Base-by-base conservation (phyloP, 1,140 invertebrate genomes). In the Pantala flavescens region DNA sequence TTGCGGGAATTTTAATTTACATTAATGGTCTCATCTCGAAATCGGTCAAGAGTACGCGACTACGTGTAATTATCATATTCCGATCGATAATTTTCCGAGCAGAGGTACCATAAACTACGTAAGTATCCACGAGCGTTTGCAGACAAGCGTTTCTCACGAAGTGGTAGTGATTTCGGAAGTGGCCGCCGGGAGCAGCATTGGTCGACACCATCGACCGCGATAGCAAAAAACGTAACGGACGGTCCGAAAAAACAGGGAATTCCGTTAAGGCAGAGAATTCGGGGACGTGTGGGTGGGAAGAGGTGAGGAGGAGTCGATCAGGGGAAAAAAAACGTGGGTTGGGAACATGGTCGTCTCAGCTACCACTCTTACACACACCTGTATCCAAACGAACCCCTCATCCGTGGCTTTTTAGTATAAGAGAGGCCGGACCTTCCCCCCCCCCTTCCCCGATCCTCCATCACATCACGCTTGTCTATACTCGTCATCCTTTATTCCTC, bases 341-440 rank as follows among this genome's bases (percentile, higher is more conserved):
- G 28, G 28, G 28, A 36, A 36, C 28, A 36, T 5, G 3, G 28
- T 36, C 28, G 28, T 63, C 43, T 16, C 43, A 21, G n/a, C 49
- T 63, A 63, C 49, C 49, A 7, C 49, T 63, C 49, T 63, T 63
- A 63, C 49, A 63, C n/a, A n/a, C 49, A 63, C 49, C 49, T 63
- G 49, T 63, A 63, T 63, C 49, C 49, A 21, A 19, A 21, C 49
- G 49, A 21, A 21, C 49, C 49, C 16, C 12, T 21, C 49, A 63
- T 63, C 14, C 49, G 49, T 63, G 12, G 3, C 16, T 36, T 9
- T 16, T 49, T 9, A 49, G 43, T 11, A 16, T 16, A 21, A 63
- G 49, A 63, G 49, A 14, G 28, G 28, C 49, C 12, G 49, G 49
- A 63, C 49, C 49, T 63, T 63, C 49, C 5, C 1, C 3, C 1